phyloP scores from a whole-genome alignment of 2,888 invertebrate species.

The Dolichomitus sp. region DNA sequence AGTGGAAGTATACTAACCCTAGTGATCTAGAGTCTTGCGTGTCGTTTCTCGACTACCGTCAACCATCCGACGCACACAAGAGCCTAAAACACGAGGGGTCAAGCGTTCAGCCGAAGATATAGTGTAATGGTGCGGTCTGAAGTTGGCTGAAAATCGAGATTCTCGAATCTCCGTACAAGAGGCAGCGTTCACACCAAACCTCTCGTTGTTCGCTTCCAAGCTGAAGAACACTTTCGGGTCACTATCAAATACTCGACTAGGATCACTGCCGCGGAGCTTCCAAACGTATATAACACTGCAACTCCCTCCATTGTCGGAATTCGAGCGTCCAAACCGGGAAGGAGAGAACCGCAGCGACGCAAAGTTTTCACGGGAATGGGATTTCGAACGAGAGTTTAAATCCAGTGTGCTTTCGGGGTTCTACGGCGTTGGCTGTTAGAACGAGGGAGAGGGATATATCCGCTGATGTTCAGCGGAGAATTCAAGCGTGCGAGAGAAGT shows the following conservation, averaged over 20 bases:
- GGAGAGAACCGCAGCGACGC: neutral
- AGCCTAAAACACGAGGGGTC: slow-evolving; percentile 42
- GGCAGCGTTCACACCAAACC: neutral
- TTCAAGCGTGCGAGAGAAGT: slow-evolving; percentile 34
- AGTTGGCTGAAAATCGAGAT: slow-evolving; percentile 19
- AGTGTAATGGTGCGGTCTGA: neutral
- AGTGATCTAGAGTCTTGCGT: slow-evolving; percentile 64
- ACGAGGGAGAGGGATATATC: slow-evolving; percentile 9
- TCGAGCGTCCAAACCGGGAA: neutral
- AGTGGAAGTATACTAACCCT: slow-evolving; percentile 24
- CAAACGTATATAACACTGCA: slow-evolving; percentile 2
- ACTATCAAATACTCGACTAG: neutral
- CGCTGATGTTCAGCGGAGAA: slow-evolving; percentile 52
- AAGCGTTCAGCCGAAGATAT: slow-evolving; percentile 37
- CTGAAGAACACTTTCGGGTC: neutral
- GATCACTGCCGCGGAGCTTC: slow-evolving; percentile 1
- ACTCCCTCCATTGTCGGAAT: neutral
- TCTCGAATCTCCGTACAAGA: slow-evolving; percentile 7
- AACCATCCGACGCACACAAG: slow-evolving; percentile 25
- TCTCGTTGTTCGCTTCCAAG: neutral
- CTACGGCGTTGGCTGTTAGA: slow-evolving; percentile 4
- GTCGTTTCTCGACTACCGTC: slow-evolving; percentile 24
- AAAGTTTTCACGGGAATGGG: slow-evolving; percentile 55
- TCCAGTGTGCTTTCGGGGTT: slow-evolving; percentile 43
- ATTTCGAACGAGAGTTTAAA: slow-evolving; percentile 54